These are phyloP conservation scores for Graptemys geographica DNA, from an alignment of 2,797 vertebrate genomes.

Conservation along the genomic window DNA sequence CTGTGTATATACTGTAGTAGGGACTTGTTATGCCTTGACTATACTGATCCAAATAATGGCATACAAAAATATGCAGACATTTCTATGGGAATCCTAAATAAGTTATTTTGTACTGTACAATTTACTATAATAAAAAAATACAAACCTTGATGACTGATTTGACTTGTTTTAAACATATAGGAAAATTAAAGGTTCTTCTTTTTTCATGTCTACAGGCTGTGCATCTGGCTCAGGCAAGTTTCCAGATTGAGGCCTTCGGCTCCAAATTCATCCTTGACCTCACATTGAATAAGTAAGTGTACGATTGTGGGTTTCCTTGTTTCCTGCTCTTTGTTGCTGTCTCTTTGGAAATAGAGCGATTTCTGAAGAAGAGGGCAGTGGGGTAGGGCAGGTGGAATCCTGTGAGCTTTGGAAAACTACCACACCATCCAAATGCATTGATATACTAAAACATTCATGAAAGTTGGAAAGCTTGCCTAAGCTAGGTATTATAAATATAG, in stretches of 20 bases:
- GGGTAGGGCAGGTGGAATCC: neutral
- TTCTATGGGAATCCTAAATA: neutral
- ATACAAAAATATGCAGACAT: neutral
- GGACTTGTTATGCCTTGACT: conserved; percentile 30
- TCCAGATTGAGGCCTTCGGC: conserved; percentile 96
- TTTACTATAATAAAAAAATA: neutral
- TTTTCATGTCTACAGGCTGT: conserved; percentile 85
- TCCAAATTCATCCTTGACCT: conserved; percentile 96
- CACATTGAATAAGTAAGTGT: conserved; percentile 95
- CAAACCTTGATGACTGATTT: conserved; percentile 28
- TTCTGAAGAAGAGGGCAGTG: neutral
- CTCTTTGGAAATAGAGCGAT: neutral
- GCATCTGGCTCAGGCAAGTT: conserved; percentile 95
- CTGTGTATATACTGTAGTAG: neutral
- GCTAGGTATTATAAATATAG: neutral
- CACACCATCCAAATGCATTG: neutral
- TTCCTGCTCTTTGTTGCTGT: neutral
- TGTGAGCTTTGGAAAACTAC: neutral
- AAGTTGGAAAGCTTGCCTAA: neutral
- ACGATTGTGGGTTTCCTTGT: neutral
- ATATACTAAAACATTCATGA: neutral
- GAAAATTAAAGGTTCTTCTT: conserved; percentile 26
- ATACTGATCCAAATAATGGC: conserved; percentile 11
- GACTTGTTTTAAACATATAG: neutral
- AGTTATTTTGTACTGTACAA: neutral